Conservation (phyloP, 2,797 vertebrate genomes). For the Rhabdophis nuchalis region DNA sequence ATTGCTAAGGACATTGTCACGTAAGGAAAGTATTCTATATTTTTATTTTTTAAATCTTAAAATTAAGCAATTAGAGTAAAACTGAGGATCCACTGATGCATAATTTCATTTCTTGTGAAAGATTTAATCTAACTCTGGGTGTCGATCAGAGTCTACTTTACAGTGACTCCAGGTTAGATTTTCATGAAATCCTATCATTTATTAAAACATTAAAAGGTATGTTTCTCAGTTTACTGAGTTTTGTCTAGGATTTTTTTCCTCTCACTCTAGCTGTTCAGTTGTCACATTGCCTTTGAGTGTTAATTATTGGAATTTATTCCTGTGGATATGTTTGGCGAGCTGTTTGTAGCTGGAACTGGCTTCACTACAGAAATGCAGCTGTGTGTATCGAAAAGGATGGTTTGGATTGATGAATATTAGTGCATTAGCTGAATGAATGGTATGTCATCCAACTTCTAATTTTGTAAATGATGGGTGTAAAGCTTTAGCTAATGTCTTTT, state of each 20-base stretch:
- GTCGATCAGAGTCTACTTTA: neutral
- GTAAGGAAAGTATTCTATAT: constrained; percentile 23
- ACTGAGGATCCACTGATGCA: neutral
- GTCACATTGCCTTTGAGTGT: neutral
- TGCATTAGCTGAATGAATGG: neutral
- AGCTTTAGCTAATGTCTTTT: constrained; percentile 57
- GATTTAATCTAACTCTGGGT: neutral
- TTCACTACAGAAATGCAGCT: constrained; percentile 1
- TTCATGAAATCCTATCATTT: neutral
- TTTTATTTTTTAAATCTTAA: constrained; percentile 48
- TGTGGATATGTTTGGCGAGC: neutral
- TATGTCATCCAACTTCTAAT: constrained; percentile 30
- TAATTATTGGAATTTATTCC: fast-evolving
- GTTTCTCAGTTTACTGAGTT: neutral
- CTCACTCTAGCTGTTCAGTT: constrained; percentile 33
- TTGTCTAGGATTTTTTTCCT: constrained; percentile 32
- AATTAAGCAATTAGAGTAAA: constrained; percentile 51
- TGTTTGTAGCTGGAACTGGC: neutral
- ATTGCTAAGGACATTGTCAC: neutral
- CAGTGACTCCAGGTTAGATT: neutral
- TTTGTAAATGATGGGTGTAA: constrained; percentile 59
- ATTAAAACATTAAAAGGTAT: constrained; percentile 38
- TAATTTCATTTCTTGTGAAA: neutral
- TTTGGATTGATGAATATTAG: neutral
- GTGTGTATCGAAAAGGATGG: neutral